Base-by-base conservation (phyloP, 1,140 invertebrate species). In the Dendroctonus ponderosae region DNA sequence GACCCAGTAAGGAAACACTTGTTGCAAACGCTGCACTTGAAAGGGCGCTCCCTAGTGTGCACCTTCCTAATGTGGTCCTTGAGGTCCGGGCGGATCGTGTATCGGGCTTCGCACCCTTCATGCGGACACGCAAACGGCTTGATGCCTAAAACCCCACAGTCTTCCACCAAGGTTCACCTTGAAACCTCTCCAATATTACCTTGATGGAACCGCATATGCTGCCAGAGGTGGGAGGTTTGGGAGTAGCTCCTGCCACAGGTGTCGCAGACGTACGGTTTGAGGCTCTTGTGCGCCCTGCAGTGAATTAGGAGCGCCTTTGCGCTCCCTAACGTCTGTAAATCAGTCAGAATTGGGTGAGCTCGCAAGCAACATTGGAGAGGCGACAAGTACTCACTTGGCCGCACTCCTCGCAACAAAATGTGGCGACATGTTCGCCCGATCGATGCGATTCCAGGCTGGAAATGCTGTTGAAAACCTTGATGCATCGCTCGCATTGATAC, bases 1-100 rank as follows among this genome's bases (percentile, higher is more conserved):
- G 87, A 88, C 0, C 87, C 88, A 5, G 88, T 89, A 0, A 89
- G 82, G 70, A 91, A 91, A 12, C 85, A 84, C 73, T 90, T 91
- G 40, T 85, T 84, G 72, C 89, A 91, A 6, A 88, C 82, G 37
- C 82, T 79, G 61, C 89, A 91, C 59, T 86, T 84, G 74, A 89
- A 91, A 5, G 89, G 89, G 4, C 88, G 81, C 64, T 90, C 86
- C 5, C 88, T 86, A 3, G 85, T 86, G 65, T 88, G 86, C 6
- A 81, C 83, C 71, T 87, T 87, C 3, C 86, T 80, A 8, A 85
- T 85, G 61, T 88, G 87, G 74, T 88, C 86, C 64, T 87, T 87
- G 59, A 88, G 76, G 74, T 88, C 86, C 15, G 85, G 86, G 38
- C 86, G 82, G 41, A 87, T 85, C 11, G 86, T 87, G 62, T 87